phyloP scores from a whole-genome alignment of 2,797 vertebrate species.

The Ctenopoma kingsleyae region DNA sequence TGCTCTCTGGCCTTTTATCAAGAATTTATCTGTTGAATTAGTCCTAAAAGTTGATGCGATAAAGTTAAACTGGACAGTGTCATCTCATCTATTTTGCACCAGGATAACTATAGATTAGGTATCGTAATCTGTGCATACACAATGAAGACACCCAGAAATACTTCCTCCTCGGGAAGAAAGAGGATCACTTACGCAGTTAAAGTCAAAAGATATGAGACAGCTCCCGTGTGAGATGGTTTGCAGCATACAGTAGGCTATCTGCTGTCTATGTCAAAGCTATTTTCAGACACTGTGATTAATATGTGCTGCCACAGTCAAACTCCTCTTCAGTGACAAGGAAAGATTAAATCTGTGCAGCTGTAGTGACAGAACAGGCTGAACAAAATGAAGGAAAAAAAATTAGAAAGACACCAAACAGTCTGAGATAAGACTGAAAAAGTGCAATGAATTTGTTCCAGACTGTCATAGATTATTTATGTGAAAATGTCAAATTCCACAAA shows the following conservation, averaged over 20 bases:
- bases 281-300: conserved; percentile 53
- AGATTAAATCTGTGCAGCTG: conserved; percentile 21
- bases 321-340: conserved; percentile 32
- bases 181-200: not conserved
- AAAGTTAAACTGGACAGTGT: not conserved
- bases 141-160: not conserved
- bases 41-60: conserved; percentile 19
- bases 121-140: not conserved
- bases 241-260: conserved; percentile 24
- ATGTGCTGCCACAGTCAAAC: conserved; percentile 24
- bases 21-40: conserved; percentile 24
- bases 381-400: no score
- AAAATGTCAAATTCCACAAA: no score
- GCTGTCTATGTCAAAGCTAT: conserved; percentile 53
- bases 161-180: not conserved
- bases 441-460: not conserved
- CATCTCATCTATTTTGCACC: not conserved
- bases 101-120: not conserved
- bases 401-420: conserved; percentile 4
- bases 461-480: conserved; percentile 1
- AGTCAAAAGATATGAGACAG: conserved; percentile 23
- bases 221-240: conserved; percentile 12
- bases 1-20: conserved; percentile 22
- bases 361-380: not conserved
- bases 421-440: conserved; percentile 12